Base-by-base conservation (phyloP, 2,797 vertebrate species). In the Tangara arthus region DNA sequence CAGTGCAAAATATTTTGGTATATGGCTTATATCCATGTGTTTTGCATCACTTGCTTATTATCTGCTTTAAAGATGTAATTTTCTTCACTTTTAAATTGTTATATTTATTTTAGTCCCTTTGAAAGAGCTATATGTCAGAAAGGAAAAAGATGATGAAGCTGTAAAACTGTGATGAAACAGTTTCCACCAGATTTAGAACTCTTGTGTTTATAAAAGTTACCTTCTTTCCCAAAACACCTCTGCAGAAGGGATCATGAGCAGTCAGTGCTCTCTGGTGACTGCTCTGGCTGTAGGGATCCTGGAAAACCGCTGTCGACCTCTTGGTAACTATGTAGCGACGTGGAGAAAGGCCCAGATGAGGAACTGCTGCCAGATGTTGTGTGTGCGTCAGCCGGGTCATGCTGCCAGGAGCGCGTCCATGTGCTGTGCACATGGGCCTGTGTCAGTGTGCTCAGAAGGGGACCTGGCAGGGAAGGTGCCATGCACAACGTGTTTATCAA, bases 401-500 rank as follows among this genome's bases (percentile, higher is more conserved):
- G 39, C 9, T 8, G 14, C 27, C 71, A 35, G 82, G 24, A 46
- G 7, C 0, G 8, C 4, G 2, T 18, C 17, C 15, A 0, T 18
- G 37, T 28, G 49, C 73, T 0, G 0, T 5, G 28, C 9, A 14
- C 28, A 0, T 2, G 5, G 65, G 5, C 4, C 1, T 2, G 14
- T 15, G 53, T 1, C 39, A 8, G 42, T 2, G 42, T 13, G 37
- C 23, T 14, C 28, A 2, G 13, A 13, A 1, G 22, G 7, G 20
- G 2, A 49, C 32, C 4, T 0, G 4, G 21, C 16, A 37, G 65
- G 52, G 47, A 13, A 15, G 32, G 89, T 15, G 72, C 73, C 30
- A 2, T 0, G 0, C 2, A 2, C 13, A 3, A 56, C 9, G 0
- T 0, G 18, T 13, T 35, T 1, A 23, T 28, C 16, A 1, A 0